These are phyloP conservation scores for Drosophila koepferae DNA, from an alignment of 2,888 invertebrate species.

Conservation along the genomic window DNA sequence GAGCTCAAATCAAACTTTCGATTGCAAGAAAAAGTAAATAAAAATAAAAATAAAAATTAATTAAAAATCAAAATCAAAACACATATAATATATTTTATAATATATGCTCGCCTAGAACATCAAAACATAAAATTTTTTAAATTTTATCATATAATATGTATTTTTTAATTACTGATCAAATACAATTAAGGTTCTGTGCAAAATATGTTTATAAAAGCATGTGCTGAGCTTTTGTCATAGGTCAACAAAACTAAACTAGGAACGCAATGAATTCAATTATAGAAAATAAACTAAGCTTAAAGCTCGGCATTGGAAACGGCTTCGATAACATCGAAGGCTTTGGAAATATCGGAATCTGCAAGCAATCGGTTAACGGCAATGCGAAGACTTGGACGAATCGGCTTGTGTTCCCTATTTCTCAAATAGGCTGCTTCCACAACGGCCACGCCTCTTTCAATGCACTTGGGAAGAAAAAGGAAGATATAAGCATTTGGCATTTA, in stretches of 20 bases:
- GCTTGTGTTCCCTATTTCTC: constrained; percentile 88
- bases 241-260: constrained; percentile 23
- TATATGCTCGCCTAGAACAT: too few relatives aligned
- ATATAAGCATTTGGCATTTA: neutral
- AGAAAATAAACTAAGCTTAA: constrained; percentile 27
- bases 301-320: constrained; percentile 84
- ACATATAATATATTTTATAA: neutral
- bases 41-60: neutral
- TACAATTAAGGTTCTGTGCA: neutral
- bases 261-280: constrained; percentile 20
- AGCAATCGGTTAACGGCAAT: constrained; percentile 89
- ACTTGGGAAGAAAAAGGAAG: constrained; percentile 81
- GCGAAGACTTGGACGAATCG: constrained; percentile 90
- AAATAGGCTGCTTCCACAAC: constrained; percentile 90
- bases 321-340: constrained; percentile 84
- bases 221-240: constrained; percentile 17
- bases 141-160: neutral
- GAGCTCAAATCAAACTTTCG: neutral
- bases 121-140: neutral
- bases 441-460: constrained; percentile 89
- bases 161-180: constrained; percentile 9
- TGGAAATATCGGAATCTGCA: constrained; percentile 87
- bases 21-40: neutral
- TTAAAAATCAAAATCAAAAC: neutral
- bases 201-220: constrained; percentile 19